These are phyloP conservation scores for Dasyornis broadbenti DNA, from an alignment of 2,113 vertebrate species.

Conservation along the genomic window DNA sequence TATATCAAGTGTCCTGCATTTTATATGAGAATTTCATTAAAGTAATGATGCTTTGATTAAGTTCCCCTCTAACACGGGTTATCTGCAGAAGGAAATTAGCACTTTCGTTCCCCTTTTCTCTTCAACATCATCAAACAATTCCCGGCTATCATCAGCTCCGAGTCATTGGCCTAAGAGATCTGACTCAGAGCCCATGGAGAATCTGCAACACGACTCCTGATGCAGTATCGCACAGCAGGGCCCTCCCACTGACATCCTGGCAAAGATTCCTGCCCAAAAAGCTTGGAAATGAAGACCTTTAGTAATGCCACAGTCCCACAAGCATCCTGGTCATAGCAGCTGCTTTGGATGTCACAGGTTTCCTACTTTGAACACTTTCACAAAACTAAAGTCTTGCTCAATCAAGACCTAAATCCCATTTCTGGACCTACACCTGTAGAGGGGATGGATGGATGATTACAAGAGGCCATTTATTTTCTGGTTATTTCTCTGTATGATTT, in stretches of 20 bases:
- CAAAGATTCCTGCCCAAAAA: background rate
- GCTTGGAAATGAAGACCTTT: background rate
- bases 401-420: background rate
- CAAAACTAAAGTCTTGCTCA: background rate
- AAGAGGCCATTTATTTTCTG: background rate
- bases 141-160: background rate
- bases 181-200: background rate
- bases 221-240: background rate
- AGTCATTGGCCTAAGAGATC: background rate
- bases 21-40: slow-evolving; percentile 58
- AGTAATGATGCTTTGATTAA: slow-evolving; percentile 48
- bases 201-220: no score
- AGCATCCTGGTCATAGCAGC: background rate
- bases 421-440: background rate
- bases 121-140: background rate
- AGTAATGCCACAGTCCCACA: background rate
- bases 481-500: background rate
- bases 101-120: background rate
- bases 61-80: slow-evolving; percentile 12
- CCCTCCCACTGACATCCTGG: background rate
- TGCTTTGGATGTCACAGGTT: background rate
- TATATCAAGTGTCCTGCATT: slow-evolving; percentile 53
- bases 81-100: slow-evolving; percentile 14
- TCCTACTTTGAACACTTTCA: background rate
- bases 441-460: background rate